phyloP scores from a whole-genome alignment of 2,888 invertebrate species.

The Tenthredo amoena region DNA sequence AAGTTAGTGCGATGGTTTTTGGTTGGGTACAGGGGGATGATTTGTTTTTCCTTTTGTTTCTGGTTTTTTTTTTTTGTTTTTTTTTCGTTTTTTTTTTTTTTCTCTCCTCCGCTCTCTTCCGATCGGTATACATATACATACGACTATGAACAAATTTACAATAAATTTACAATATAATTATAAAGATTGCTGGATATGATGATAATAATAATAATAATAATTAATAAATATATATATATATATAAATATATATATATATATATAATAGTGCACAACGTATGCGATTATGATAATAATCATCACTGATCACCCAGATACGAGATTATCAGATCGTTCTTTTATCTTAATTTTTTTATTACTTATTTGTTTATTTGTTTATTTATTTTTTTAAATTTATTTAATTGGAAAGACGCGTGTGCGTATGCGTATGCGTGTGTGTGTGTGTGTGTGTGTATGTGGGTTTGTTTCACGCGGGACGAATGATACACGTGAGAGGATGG shows the following conservation, averaged over 20 bases:
- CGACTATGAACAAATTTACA: slow-evolving; percentile 75
- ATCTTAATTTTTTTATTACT: background rate
- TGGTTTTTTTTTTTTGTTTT: slow-evolving; percentile 7
- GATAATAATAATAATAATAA: slow-evolving; percentile 64
- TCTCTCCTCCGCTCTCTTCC: background rate
- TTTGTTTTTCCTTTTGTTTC: background rate
- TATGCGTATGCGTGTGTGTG: too few species aligned
- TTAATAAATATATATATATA: background rate
- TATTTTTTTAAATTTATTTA: too few species aligned
- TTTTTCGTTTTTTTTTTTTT: slow-evolving; percentile 9
- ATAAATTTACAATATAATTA: slow-evolving; percentile 70
- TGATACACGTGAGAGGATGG: too few species aligned
- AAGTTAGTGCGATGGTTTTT: too few species aligned
- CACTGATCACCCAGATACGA: too few species aligned
- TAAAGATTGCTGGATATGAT: slow-evolving; percentile 55
- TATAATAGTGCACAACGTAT: background rate
- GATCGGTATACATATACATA: slow-evolving; percentile 56
- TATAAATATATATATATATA: slow-evolving; percentile 57
- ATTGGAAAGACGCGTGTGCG: too few species aligned
- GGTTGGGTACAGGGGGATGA: background rate
- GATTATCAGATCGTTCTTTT: too few species aligned
- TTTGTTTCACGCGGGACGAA: too few species aligned
- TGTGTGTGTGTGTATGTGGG: too few species aligned
- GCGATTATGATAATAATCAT: background rate
- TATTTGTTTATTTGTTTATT: background rate